Evolutionary conservation across 2,797 vertebrate genomes (phyloP).

Genomic region (Limnodromus scolopaceus): DNA sequence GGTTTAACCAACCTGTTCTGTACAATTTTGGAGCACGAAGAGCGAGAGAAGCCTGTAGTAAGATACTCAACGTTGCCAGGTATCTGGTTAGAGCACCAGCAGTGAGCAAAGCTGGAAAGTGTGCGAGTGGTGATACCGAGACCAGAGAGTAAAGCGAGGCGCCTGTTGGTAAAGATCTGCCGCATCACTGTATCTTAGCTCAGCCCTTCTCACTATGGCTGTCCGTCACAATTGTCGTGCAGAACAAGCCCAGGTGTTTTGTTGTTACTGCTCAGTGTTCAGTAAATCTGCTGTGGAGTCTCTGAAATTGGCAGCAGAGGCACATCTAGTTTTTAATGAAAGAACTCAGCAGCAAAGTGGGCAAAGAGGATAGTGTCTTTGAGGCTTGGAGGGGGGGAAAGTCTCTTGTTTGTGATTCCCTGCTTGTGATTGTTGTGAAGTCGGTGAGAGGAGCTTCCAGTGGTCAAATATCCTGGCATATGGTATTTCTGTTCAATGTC

Average conservation of each 20-base stretch:
- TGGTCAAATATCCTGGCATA: slow-evolving; percentile 33
- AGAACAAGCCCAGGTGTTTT: background rate
- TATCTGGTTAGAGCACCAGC: background rate
- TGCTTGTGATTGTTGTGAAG: slow-evolving; percentile 44
- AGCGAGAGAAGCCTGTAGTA: background rate
- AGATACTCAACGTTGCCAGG: background rate
- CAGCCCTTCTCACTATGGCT: background rate
- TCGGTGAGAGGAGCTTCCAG: slow-evolving; percentile 40
- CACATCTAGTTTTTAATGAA: slow-evolving; percentile 57
- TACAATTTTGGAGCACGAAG: background rate
- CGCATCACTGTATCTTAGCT: background rate
- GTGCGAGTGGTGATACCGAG: background rate
- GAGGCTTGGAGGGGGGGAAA: background rate
- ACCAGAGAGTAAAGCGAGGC: background rate
- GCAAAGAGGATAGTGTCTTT: slow-evolving; percentile 12
- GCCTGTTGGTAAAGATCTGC: background rate
- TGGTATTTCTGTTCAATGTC: slow-evolving; percentile 45
- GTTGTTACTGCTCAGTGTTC: background rate
- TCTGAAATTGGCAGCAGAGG: background rate
- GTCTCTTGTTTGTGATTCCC: background rate
- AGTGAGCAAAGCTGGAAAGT: background rate
- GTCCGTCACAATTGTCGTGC: background rate
- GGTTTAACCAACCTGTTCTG: background rate
- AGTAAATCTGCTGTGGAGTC: background rate
- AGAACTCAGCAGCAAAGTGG: slow-evolving; percentile 74